Evolutionary conservation across 2,888 invertebrate genomes (phyloP), one percentile per base, ranked within the genome.

Genomic region (Andricus curvator): DNA sequence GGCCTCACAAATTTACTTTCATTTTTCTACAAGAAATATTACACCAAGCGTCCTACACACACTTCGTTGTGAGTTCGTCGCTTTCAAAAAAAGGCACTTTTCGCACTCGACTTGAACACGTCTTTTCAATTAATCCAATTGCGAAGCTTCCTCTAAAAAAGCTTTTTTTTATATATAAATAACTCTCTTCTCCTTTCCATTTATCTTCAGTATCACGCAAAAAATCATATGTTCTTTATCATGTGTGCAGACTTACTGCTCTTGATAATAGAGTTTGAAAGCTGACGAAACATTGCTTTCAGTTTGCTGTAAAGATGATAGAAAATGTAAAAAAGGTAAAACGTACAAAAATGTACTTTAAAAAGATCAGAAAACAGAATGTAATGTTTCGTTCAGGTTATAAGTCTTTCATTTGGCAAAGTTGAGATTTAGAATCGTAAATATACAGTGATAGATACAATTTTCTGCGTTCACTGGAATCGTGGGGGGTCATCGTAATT

Each of bases 21-120:
- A 33, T 74, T 74, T 74, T 74, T 74, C 56, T 74, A 74, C 48
- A 51, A 70, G 48, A 70, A 70, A 70, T 70, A 70, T 70, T 70
- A 70, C 70, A 70, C 70, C 29, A 70, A 74, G 74, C 56, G 74
- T 74, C 56, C 56, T 56, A n/a, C 66, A 41, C 66, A 41, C 66
- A 62, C 62, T 25, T 62, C 33, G 37, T n/a, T 9, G 74, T 56
- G 74, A 56, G 33, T 56, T 62, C 13, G 56, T 74, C 74, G 56
- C 74, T 74, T 70, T 74, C 29, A 17, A 25, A 25, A 51, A 48
- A 74, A 74, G 74, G 74, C 74, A 74, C 74, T 74, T 56, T 74
- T 74, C 15, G 33, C 74, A 74, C 74, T 74, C 74, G 74, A 74
- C 56, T 29, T 74, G 29, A 20, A 33, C 33, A 33, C 33, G 51